phyloP scores from a whole-genome alignment of 2,888 invertebrate species.

The Augiades crinisus region DNA sequence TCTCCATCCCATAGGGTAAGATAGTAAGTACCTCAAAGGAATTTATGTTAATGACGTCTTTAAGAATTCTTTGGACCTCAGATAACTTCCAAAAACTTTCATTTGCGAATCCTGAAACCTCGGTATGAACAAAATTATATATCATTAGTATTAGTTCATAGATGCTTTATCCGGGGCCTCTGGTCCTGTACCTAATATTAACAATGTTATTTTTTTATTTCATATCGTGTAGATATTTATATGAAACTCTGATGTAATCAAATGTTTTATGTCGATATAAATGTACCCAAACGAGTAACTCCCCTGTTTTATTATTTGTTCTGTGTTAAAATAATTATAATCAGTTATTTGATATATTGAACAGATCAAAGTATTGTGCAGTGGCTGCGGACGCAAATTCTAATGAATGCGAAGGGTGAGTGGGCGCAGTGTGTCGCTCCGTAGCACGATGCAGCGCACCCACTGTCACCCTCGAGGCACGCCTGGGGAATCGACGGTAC shows the following conservation, averaged over 20 bases:
- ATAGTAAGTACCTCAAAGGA: slow-evolving; percentile 9
- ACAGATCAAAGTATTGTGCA: background rate
- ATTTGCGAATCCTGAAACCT: too few relatives aligned
- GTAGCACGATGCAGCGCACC: too few relatives aligned
- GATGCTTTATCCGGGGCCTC: too few relatives aligned
- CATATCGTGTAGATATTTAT: too few relatives aligned
- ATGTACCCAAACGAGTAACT: background rate
- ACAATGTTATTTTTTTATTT: too few relatives aligned
- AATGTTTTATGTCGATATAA: background rate
- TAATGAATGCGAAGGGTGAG: background rate
- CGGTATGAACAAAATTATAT: too few relatives aligned
- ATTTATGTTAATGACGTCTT: slow-evolving; percentile 18
- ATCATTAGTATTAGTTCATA: too few relatives aligned
- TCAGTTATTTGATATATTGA: background rate
- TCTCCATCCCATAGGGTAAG: slow-evolving; percentile 8
- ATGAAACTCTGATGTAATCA: too few relatives aligned
- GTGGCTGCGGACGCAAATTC: background rate
- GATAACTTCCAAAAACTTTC: too few relatives aligned
- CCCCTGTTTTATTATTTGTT: background rate
- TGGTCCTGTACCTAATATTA: too few relatives aligned
- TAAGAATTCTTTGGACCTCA: background rate
- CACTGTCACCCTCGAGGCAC: too few relatives aligned
- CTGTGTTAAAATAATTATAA: background rate
- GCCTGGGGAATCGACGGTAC: too few relatives aligned
- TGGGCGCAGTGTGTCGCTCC: background rate